Evolutionary conservation across 2,113 vertebrate genomes (phyloP).

Genomic region (Chionis minor): DNA sequence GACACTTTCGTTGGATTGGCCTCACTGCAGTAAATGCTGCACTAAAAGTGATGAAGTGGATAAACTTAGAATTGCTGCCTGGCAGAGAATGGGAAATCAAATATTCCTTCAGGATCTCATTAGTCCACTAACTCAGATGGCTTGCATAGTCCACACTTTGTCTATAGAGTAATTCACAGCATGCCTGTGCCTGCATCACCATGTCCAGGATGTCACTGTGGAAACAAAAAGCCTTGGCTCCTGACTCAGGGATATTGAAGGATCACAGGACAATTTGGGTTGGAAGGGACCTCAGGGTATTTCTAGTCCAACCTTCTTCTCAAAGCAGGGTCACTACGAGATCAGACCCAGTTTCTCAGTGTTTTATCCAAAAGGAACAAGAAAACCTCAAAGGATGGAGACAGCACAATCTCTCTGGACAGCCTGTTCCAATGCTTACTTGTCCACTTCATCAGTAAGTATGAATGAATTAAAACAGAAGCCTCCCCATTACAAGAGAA

Average conservation of each 20-base stretch:
- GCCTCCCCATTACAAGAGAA: not conserved
- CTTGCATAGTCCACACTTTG: not conserved
- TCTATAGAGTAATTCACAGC: not conserved
- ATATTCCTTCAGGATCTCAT: not conserved
- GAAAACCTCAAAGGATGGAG: not conserved
- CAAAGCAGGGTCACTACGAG: not conserved
- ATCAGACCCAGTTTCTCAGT: not conserved
- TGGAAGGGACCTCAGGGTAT: not conserved
- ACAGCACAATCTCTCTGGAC: not conserved
- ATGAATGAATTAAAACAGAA: not conserved
- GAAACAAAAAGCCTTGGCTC: not conserved
- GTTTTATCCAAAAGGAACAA: not conserved
- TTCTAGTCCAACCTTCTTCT: not conserved
- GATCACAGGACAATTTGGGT: not conserved
- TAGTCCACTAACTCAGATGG: not conserved
- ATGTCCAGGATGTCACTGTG: not conserved
- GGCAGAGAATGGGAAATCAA: not conserved
- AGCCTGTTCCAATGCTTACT: not conserved
- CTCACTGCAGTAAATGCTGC: not conserved
- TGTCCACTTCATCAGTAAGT: not conserved
- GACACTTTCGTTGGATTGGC: not conserved
- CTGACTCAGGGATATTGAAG: rapidly evolving
- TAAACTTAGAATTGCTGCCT: not conserved
- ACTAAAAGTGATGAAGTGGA: not conserved
- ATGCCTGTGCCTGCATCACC: not conserved